Evolutionary conservation across 2,113 vertebrate species (phyloP).

Genomic region (Lophura nycthemera): DNA sequence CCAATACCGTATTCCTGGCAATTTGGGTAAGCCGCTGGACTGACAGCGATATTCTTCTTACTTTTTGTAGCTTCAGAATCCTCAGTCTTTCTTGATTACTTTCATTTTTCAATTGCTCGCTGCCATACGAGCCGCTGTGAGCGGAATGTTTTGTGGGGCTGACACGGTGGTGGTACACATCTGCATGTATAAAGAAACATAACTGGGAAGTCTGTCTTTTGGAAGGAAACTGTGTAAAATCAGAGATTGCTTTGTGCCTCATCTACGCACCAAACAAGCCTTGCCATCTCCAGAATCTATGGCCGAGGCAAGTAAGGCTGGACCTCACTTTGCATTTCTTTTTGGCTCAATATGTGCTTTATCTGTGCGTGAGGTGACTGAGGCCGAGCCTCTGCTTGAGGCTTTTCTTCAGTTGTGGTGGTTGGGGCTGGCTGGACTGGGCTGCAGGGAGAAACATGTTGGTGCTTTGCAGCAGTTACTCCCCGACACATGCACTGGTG

Average conservation of each 20-base stretch:
- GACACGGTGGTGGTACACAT: not conserved
- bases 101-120: not conserved
- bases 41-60: not conserved
- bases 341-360: not conserved
- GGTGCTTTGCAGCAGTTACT: not conserved
- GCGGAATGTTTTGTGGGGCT: not conserved
- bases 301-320: not conserved
- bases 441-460: not conserved
- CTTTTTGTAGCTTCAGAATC: not conserved
- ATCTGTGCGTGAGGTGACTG: not conserved
- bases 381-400: not conserved
- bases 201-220: not conserved
- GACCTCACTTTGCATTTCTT: not conserved
- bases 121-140: not conserved
- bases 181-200: not conserved
- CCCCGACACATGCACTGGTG: not conserved
- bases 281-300: not conserved
- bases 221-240: not conserved
- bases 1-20: not conserved
- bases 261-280: accelerated
- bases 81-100: not conserved
- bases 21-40: not conserved
- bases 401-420: not conserved
- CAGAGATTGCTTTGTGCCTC: not conserved
- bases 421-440: not conserved